These are phyloP conservation scores for Lathronympha strigana DNA, from an alignment of 2,888 invertebrate genomes.

Conservation along the genomic window DNA sequence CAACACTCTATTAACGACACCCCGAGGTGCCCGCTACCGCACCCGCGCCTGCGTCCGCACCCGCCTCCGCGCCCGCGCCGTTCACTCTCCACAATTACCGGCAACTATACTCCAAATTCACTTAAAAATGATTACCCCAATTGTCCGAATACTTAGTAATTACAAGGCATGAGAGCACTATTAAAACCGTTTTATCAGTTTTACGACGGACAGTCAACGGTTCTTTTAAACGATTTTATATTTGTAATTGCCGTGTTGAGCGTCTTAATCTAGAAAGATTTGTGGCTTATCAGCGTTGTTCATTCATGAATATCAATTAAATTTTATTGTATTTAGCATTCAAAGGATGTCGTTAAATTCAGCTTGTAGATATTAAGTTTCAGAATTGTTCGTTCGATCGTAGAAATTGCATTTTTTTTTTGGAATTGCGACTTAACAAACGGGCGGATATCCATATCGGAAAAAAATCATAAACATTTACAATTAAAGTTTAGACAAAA, in stretches of 20 bases:
- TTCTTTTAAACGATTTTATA: slow-evolving; percentile 47
- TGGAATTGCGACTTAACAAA: too few species aligned
- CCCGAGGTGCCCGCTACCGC: slow-evolving; percentile 63
- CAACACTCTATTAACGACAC: slow-evolving; percentile 81
- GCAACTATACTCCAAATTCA: slow-evolving; percentile 55
- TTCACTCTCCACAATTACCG: slow-evolving; percentile 72
- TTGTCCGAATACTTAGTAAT: slow-evolving; percentile 46
- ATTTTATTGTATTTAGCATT: slow-evolving; percentile 47
- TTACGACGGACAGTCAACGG: slow-evolving; percentile 51
- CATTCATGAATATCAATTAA: slow-evolving; percentile 48
- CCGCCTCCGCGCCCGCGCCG: slow-evolving; percentile 67
- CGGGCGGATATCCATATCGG: too few species aligned
- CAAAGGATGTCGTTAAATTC: slow-evolving; percentile 35
- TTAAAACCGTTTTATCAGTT: slow-evolving; percentile 54
- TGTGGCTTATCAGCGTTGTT: slow-evolving; percentile 43
- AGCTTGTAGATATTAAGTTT: too few species aligned
- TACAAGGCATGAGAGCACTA: slow-evolving; percentile 49
- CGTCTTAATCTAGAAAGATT: slow-evolving; percentile 46
- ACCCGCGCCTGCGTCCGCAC: too few species aligned
- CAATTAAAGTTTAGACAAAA: too few species aligned
- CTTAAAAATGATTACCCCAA: slow-evolving; percentile 45
- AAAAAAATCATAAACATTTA: too few species aligned
- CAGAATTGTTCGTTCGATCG: too few species aligned
- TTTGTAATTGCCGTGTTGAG: slow-evolving; percentile 47
- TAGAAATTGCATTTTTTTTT: too few species aligned